Base-by-base conservation (phyloP, 2,797 vertebrate species). In the Euphonia xanthogaster region DNA sequence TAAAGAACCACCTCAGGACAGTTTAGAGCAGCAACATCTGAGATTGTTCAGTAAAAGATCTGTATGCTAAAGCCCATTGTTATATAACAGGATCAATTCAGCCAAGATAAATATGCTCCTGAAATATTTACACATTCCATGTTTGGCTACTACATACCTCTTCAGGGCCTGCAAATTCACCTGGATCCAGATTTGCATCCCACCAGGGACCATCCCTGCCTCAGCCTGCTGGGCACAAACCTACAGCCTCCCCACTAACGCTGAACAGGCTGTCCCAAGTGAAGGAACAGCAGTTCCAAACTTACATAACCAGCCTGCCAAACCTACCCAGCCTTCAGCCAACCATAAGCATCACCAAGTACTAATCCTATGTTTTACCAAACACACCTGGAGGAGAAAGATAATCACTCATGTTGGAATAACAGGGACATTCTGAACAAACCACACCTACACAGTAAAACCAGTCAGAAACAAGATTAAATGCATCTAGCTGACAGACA, bases 261-360 rank as follows among this genome's bases (percentile, higher is more conserved):
- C 70, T 72, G 70, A 67, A 9, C 45, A 86, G 61, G 47, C 39
- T 6, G 27, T 60, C 24, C 44, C 18, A 50, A 80, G 37, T 51
- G 44, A 65, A 67, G 50, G 47, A 90, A 66, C 30, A 76, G 72
- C 75, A 85, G 37, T 14, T 90, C 51, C 86, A 92, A 54, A 35
- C 54, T 94, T 95, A 92, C 0, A 57, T 82, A 95, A 95, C 37
- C 57, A 87, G 72, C 81, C 91, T 95, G 93, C 65, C 86, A 93
- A 83, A 94, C 75, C 93, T 61, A 61, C 85, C 87, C 84, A 81
- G 78, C 28, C 81, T 93, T 45, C 95, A 93, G 65, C 89, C 92
- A 95, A 80, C 86, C 84, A 90, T 19, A 45, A 90, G 95, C 77
- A 96, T 42, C 88, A 93, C 80, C 78, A 85, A 65, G 37, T 24